A percentile compares a stretch with the other conserved stretches of the same genome.
Conservation (phyloP, 2,888 invertebrate genomes). For the Hypomecis punctinalis region DNA sequence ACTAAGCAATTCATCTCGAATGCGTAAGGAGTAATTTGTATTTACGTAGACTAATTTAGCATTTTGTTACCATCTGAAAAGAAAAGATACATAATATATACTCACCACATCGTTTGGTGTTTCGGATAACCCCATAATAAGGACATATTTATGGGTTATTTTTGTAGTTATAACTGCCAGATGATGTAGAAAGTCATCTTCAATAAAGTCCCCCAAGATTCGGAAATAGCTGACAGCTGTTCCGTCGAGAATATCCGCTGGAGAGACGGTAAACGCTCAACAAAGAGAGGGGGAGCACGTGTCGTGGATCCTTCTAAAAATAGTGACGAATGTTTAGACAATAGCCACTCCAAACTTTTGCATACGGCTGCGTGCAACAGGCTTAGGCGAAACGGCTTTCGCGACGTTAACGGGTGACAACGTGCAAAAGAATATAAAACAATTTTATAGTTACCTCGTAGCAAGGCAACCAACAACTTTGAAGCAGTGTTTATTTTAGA, state of each 20-base stretch:
- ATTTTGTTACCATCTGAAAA: conserved; percentile 20
- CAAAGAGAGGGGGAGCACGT: conserved; percentile 52
- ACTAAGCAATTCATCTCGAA: conserved; percentile 72
- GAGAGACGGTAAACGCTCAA: conserved; percentile 63
- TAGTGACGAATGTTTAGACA: conserved; percentile 40
- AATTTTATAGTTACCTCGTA: too few species aligned
- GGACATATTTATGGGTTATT: conserved; percentile 28
- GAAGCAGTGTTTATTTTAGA: too few species aligned
- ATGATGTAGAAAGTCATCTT: conserved; percentile 50
- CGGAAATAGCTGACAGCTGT: conserved; percentile 82
- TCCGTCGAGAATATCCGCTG: conserved; percentile 67
- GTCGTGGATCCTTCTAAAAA: conserved; percentile 48
- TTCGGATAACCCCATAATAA: not conserved
- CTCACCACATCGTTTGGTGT: not conserved
- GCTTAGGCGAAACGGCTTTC: conserved; percentile 2
- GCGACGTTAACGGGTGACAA: not conserved
- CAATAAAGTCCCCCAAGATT: conserved; percentile 66
- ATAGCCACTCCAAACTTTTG: conserved; percentile 30
- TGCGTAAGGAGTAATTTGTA: conserved; percentile 3
- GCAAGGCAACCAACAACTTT: too few species aligned
- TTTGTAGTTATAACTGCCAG: conserved; percentile 37
- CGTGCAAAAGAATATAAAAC: too few species aligned
- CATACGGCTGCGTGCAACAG: conserved; percentile 22
- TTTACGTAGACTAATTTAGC: conserved; percentile 5
- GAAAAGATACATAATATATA: conserved; percentile 7